A percentile compares a stretch with the other conserved stretches of the same genome.
Conservation (phyloP, 2,888 invertebrate species). For the Altica lythri region DNA sequence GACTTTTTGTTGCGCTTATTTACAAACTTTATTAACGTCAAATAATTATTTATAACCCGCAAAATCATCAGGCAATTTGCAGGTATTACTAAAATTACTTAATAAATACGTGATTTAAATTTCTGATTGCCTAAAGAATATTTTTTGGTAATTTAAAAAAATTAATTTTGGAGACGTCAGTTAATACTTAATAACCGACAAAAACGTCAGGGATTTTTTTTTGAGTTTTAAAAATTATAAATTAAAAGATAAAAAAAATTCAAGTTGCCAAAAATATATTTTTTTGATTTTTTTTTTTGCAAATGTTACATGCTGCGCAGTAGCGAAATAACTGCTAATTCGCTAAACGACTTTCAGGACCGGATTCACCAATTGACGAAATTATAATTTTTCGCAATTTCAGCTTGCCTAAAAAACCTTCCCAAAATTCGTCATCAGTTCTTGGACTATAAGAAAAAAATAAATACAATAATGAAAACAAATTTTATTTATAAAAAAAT, state of each 20-base stretch:
- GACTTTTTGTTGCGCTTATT: too few species aligned
- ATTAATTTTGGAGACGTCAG: not conserved
- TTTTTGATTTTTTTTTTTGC: conserved; percentile 8
- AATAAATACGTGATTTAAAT: too few species aligned
- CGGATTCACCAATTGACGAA: conserved; percentile 1
- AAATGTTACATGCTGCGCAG: conserved; percentile 9
- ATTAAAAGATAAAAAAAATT: not conserved
- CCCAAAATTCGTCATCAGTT: not conserved
- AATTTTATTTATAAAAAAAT: too few species aligned
- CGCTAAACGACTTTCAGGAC: not conserved
- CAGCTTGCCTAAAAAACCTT: not conserved
- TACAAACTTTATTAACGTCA: too few species aligned
- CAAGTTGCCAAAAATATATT: not conserved
- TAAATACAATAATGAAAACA: too few species aligned
- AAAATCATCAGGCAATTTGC: too few species aligned
- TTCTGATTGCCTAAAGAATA: too few species aligned
- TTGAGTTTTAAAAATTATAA: not conserved
- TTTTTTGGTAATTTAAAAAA: too few species aligned
- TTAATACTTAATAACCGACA: not conserved
- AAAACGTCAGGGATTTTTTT: conserved; percentile 5
- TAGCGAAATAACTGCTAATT: conserved; percentile 1
- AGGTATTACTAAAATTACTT: too few species aligned
- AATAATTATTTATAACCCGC: too few species aligned
- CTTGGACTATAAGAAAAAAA: not conserved
- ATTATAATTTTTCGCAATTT: not conserved